These are phyloP conservation scores for Globodera rostochiensis DNA, from an alignment of 1,140 invertebrate genomes.

Conservation along the genomic window DNA sequence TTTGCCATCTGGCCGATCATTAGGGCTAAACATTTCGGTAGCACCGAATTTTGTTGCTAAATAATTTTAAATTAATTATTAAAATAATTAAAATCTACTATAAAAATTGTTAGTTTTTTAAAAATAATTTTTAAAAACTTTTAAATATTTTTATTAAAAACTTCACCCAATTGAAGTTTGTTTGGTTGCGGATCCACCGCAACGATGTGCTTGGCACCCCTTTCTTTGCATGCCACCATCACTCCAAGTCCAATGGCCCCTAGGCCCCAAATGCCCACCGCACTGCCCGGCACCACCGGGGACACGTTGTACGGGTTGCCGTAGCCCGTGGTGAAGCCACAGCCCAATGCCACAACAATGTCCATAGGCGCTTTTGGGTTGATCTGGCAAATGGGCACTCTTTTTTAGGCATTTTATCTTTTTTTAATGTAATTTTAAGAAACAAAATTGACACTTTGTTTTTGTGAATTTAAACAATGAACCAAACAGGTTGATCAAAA, in stretches of 20 bases:
- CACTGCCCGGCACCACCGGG: conserved; percentile 78
- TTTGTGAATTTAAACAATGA: no score
- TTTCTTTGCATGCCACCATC: conserved; percentile 82
- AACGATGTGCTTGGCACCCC: conserved; percentile 87
- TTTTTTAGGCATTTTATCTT: conserved; percentile 63
- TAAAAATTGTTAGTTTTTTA: not conserved
- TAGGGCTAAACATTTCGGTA: conserved; percentile 70
- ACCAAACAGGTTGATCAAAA: no score
- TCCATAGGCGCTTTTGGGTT: conserved; percentile 76
- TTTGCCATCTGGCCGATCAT: conserved; percentile 47
- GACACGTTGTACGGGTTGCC: conserved; percentile 92
- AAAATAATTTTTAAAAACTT: no score
- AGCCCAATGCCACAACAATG: conserved; percentile 90
- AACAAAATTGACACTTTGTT: no score
- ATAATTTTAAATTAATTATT: conserved; percentile 71
- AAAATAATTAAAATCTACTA: conserved; percentile 67
- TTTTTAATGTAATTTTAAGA: no score
- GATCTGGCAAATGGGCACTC: conserved; percentile 68
- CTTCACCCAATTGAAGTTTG: conserved; percentile 71
- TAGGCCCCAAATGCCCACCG: conserved; percentile 84
- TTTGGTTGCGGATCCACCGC: conserved; percentile 87
- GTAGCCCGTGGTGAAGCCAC: conserved; percentile 77
- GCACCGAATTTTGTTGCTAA: conserved; percentile 69
- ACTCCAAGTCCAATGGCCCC: conserved; percentile 90
- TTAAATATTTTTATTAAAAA: no score